A percentile compares a stretch with the other conserved stretches of the same genome.
Evolutionary conservation across 2,113 vertebrate genomes (phyloP).

Genomic region (Tragelaphus strepsiceros): DNA sequence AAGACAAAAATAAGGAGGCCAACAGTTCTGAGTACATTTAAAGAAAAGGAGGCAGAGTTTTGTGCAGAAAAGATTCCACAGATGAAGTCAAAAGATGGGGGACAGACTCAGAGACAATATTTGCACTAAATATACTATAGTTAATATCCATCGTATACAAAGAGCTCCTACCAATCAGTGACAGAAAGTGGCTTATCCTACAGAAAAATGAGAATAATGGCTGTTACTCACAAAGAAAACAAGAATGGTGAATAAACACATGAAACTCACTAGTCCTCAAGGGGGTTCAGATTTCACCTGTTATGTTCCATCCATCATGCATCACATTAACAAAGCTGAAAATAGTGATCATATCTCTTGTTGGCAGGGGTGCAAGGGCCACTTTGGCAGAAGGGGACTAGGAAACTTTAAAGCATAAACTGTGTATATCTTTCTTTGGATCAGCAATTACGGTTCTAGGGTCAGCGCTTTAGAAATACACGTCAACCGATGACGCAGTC

Average conservation of each 20-base stretch:
- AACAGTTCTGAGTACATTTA: not conserved
- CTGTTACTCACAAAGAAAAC: not conserved
- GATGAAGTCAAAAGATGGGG: not conserved
- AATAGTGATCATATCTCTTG: rapidly evolving
- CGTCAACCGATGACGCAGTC: rapidly evolving
- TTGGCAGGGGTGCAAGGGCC: too few relatives aligned
- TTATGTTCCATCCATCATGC: rapidly evolving
- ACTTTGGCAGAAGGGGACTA: not conserved
- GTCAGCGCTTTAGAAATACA: rapidly evolving
- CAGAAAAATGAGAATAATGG: not conserved
- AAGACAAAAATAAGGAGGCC: not conserved
- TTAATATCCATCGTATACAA: not conserved
- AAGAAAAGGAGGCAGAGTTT: not conserved
- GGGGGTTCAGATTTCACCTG: not conserved
- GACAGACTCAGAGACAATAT: not conserved
- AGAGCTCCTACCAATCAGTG: not conserved
- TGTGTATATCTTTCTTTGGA: not conserved
- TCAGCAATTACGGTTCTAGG: too few relatives aligned
- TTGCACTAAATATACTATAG: not conserved
- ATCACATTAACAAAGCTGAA: not conserved
- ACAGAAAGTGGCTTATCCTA: not conserved
- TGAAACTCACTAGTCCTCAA: too few relatives aligned
- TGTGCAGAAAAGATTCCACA: not conserved
- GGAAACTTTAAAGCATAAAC: too few relatives aligned
- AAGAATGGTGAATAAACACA: rapidly evolving